Evolutionary conservation across 2,888 invertebrate genomes (phyloP), one percentile per base, ranked within the genome.

Genomic region (Cheilosia impressa): DNA sequence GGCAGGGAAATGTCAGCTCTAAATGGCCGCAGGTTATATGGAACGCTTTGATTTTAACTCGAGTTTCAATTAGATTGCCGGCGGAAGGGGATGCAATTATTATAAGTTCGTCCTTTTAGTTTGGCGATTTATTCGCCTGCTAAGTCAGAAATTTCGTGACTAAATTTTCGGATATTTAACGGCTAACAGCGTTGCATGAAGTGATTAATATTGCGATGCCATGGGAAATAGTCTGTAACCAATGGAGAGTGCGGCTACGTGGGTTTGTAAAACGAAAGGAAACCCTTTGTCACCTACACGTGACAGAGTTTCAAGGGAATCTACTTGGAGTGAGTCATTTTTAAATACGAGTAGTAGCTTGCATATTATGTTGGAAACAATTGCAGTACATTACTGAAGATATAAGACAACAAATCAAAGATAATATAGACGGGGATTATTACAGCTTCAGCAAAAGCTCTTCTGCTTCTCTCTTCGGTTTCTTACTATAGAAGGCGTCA

Each of bases 51-150:
- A 24, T 68, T 38, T 45, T 68, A 34, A 58, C 60, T 76, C 41
- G 52, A 77, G n/a, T 58, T 57, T 52, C 41, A 76, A 58, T 38
- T 34, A 17, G 31, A 58, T 52, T 58, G 57, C 38, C 57, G 15
- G 43, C 76, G 76, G 60, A 68, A 58, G 45, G 52, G 58, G 7
- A 31, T 53, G 45, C 60, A 68, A 68, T 76, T 68, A 68, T 76
- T 60, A 68, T 31, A 22, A 52, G 58, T 47, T 65, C 58, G 43
- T 58, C 50, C n/a, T 27, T 50, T 41, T 55, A 2, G 47, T 58
- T 58, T 38, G 50, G 24, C 60, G 22, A 60, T 60, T 41, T 60
- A 41, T 71, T 60, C 27, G 27, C 5, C 13, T 4, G 52, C 27
- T 22, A 52, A 52, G 52, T 52, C 52, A 24, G 34, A 50, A 38